phyloP scores from a whole-genome alignment of 2,888 invertebrate species.

The Rhorus exstirpatorius region DNA sequence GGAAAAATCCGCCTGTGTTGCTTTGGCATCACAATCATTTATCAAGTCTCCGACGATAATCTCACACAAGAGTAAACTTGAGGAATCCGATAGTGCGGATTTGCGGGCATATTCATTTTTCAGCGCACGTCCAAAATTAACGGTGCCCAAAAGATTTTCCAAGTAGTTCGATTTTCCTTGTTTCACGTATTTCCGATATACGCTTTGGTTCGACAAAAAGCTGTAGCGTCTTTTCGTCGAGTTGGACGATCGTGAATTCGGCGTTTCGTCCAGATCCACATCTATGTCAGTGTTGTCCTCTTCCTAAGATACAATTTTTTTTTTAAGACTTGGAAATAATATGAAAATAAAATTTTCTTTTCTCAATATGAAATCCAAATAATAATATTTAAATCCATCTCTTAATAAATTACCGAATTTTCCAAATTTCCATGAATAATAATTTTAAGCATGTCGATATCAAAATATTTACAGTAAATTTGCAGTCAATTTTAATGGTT shows the following conservation, averaged over 20 bases:
- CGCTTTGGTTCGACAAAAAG: constrained; percentile 5
- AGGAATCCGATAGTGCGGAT: constrained; percentile 20
- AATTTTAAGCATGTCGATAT: neutral
- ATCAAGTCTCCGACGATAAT: constrained; percentile 17
- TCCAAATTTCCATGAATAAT: neutral
- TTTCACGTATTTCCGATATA: constrained; percentile 18
- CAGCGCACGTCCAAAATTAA: constrained; percentile 11
- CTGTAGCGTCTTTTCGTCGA: neutral
- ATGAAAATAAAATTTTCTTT: neutral
- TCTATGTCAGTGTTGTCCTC: neutral
- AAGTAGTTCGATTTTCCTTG: neutral
- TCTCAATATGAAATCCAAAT: neutral
- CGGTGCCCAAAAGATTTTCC: neutral
- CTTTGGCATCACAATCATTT: constrained; percentile 4
- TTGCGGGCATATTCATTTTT: neutral
- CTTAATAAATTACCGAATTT: neutral
- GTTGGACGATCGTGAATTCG: neutral
- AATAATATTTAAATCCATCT: neutral
- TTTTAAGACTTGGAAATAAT: neutral
- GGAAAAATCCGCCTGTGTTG: constrained; percentile 10
- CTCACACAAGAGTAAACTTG: constrained; percentile 3
- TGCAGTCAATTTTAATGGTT: neutral
- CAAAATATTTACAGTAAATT: neutral
- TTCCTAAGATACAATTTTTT: neutral
- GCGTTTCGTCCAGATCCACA: neutral